Conservation (phyloP, 2,888 invertebrate species). For the Sinhomidia bicolor region DNA sequence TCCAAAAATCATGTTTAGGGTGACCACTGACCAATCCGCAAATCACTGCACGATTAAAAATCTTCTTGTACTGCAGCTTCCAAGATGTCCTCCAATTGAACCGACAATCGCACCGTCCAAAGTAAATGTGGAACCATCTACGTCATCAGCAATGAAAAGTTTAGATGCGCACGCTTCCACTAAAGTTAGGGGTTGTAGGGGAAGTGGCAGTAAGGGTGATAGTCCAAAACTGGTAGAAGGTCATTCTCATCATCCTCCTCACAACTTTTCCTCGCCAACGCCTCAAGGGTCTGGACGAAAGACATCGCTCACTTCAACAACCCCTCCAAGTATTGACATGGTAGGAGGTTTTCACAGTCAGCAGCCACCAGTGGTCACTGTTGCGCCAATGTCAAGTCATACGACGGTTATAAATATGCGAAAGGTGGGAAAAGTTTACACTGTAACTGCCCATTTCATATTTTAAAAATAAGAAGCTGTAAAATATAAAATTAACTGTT, state of each 20-base stretch:
- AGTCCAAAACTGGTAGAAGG: slow-evolving; percentile 60
- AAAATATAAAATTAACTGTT: background rate
- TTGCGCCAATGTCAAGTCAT: slow-evolving; percentile 79
- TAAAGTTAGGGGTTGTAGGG: background rate
- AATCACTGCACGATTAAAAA: too few relatives aligned
- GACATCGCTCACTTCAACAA: slow-evolving; percentile 64
- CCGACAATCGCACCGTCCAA: slow-evolving; percentile 64
- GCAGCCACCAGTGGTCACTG: slow-evolving; percentile 79
- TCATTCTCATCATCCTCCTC: background rate
- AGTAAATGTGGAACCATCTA: slow-evolving; percentile 18
- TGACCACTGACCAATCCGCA: too few relatives aligned
- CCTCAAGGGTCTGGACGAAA: slow-evolving; percentile 59
- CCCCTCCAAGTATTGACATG: slow-evolving; percentile 61
- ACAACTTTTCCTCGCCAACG: background rate
- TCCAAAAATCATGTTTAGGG: too few relatives aligned
- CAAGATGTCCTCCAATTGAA: slow-evolving; percentile 79
- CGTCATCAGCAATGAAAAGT: slow-evolving; percentile 39
- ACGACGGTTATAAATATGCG: slow-evolving; percentile 66
- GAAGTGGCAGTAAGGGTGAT: slow-evolving; percentile 12
- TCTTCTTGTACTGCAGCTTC: slow-evolving; percentile 77
- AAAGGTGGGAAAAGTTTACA: too few relatives aligned
- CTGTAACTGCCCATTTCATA: too few relatives aligned
- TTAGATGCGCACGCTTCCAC: background rate
- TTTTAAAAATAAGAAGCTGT: too few relatives aligned
- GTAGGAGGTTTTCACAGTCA: slow-evolving; percentile 61